Evolutionary conservation across 2,113 vertebrate genomes (phyloP).

Genomic region (Xyliphius kryptos): DNA sequence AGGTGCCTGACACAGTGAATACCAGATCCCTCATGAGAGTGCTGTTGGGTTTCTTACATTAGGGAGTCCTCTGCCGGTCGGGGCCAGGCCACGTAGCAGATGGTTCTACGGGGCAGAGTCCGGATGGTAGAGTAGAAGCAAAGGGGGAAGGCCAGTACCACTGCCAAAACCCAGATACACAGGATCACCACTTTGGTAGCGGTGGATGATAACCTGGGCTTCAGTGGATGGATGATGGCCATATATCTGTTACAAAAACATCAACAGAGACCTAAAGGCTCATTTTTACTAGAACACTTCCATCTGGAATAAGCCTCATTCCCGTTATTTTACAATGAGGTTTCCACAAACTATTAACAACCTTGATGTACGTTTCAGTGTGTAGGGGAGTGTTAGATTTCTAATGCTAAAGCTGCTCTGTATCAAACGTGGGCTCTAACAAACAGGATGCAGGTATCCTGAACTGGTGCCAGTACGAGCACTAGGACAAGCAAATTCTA

Average conservation of each 20-base stretch:
- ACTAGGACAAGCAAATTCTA: too few species aligned
- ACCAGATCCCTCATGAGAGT: background rate
- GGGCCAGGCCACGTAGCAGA: constrained; percentile 93
- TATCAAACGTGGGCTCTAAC: too few species aligned
- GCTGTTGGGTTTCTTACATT: constrained; percentile 68
- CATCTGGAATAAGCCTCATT: too few species aligned
- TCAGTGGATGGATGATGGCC: constrained; percentile 95
- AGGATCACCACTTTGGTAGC: constrained; percentile 84
- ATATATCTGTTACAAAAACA: constrained; percentile 72
- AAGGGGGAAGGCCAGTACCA: constrained; percentile 87
- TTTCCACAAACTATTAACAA: too few species aligned
- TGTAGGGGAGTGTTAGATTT: too few species aligned
- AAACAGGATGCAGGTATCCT: too few species aligned
- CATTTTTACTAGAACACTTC: too few species aligned
- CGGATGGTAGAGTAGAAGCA: constrained; percentile 87
- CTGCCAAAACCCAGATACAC: constrained; percentile 90
- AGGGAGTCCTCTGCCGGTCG: constrained; percentile 75
- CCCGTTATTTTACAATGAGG: too few species aligned
- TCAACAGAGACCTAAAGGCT: background rate
- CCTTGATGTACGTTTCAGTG: too few species aligned
- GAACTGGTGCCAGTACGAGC: too few species aligned
- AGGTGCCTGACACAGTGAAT: too few species aligned
- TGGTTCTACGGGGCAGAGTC: constrained; percentile 71
- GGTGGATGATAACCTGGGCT: constrained; percentile 86
- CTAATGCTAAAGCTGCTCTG: too few species aligned